Conservation (phyloP, 2,888 invertebrate species). For the Standfussiana lucernea region DNA sequence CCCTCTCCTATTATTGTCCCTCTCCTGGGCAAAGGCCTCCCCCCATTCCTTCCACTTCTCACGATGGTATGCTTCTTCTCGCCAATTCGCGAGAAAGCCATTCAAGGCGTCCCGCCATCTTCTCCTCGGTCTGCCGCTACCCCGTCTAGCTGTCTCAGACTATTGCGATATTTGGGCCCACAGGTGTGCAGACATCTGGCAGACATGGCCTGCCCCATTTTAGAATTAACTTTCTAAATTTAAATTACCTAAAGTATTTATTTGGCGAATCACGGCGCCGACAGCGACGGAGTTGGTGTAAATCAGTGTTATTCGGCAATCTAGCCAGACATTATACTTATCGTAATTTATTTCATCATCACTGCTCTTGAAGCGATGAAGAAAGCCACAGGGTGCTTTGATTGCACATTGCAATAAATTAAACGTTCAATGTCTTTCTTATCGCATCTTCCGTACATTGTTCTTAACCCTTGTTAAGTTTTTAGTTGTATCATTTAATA, state of each 20-base stretch:
- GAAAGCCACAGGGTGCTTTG: background rate
- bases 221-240: too few relatives aligned
- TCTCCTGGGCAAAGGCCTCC: too few relatives aligned
- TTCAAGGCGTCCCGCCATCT: too few relatives aligned
- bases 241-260: background rate
- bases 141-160: too few relatives aligned
- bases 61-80: too few relatives aligned
- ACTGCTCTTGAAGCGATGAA: background rate
- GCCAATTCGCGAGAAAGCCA: too few relatives aligned
- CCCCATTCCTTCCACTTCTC: too few relatives aligned
- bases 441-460: background rate
- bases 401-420: background rate
- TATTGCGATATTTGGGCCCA: too few relatives aligned
- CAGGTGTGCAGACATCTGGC: too few relatives aligned
- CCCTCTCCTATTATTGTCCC: too few relatives aligned
- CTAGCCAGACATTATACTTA: background rate
- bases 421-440: background rate
- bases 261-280: background rate
- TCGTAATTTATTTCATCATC: background rate
- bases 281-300: background rate
- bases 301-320: background rate
- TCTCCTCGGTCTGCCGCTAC: too few relatives aligned
- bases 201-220: too few relatives aligned
- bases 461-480: background rate
- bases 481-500: background rate